Conservation (phyloP, 2,888 invertebrate species). For the Biston stratarius region DNA sequence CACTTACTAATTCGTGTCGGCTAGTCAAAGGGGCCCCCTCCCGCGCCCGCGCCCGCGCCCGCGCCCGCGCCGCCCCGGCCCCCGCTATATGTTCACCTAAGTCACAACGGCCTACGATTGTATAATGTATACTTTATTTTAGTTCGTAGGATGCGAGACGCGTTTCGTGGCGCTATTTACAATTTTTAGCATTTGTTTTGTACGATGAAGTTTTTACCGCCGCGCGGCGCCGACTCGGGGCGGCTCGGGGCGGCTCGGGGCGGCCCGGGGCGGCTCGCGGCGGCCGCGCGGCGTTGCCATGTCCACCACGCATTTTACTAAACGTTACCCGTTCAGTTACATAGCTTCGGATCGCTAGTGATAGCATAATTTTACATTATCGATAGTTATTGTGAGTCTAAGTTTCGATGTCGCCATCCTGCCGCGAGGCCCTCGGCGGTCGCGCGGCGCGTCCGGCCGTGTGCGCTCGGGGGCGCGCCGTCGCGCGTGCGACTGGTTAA, state of each 20-base stretch:
- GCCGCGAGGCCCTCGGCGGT: conserved; percentile 33
- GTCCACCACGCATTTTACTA: conserved; percentile 65
- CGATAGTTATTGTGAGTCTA: conserved; percentile 46
- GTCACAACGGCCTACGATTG: conserved; percentile 80
- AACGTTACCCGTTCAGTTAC: conserved; percentile 78
- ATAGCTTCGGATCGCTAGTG: conserved; percentile 79
- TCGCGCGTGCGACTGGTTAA: conserved; percentile 57
- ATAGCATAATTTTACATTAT: conserved; percentile 74
- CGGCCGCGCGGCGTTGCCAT: conserved; percentile 47
- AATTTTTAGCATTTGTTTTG: conserved; percentile 78
- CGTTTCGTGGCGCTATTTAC: conserved; percentile 69
- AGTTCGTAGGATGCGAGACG: conserved; percentile 64
- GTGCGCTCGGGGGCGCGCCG: conserved; percentile 35
- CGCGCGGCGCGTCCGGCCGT: background rate
- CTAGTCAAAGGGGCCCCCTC: conserved; percentile 70
- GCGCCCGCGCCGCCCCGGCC: conserved; percentile 28
- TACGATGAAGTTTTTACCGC: conserved; percentile 49
- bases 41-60: conserved; percentile 41
- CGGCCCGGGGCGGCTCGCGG: conserved; percentile 12
- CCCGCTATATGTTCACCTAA: conserved; percentile 63
- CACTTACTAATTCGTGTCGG: conserved; percentile 81
- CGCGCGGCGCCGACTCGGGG: background rate
- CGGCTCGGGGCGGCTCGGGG: background rate
- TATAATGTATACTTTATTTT: conserved; percentile 69
- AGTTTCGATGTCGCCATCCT: conserved; percentile 36